phyloP scores from a whole-genome alignment of 2,113 vertebrate genomes.

The Sula dactylatra region DNA sequence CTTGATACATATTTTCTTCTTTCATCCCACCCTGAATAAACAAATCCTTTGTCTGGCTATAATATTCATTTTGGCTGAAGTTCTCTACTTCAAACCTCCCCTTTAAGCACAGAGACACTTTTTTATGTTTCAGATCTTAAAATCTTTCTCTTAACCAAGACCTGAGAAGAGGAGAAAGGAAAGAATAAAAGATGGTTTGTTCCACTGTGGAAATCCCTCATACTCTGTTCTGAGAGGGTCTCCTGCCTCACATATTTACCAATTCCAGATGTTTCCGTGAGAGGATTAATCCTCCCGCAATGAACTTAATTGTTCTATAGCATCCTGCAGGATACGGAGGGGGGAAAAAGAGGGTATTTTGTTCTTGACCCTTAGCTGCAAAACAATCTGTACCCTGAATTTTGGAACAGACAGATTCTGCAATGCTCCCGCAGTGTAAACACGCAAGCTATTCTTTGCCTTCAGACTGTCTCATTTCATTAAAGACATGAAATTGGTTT shows the following conservation, averaged over 20 bases:
- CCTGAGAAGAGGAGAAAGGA: slow-evolving; percentile 18
- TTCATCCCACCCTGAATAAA: neutral
- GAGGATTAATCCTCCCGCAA: neutral
- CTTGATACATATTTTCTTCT: neutral
- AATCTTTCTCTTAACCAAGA: neutral
- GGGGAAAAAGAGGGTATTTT: slow-evolving; percentile 4
- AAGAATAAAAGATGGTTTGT: slow-evolving; percentile 27
- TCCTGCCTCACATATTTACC: slow-evolving; percentile 18
- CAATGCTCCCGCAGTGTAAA: neutral
- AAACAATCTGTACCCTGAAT: slow-evolving; percentile 26
- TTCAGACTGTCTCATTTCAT: neutral
- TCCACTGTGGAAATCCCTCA: slow-evolving; percentile 20
- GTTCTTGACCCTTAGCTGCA: neutral
- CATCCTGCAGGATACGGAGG: slow-evolving; percentile 18
- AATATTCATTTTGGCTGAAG: neutral
- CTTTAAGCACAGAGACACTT: neutral
- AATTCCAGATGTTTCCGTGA: slow-evolving; percentile 51
- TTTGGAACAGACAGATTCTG: neutral
- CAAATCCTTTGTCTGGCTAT: slow-evolving; percentile 3
- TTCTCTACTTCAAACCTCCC: neutral
- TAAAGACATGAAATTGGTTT: neutral
- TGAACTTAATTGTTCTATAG: slow-evolving; percentile 32
- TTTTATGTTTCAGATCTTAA: neutral
- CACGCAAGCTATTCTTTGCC: neutral
- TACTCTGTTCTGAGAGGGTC: neutral